Evolutionary conservation across 2,113 vertebrate species (phyloP).

Genomic region (Machaerirhynchus nigripectus): DNA sequence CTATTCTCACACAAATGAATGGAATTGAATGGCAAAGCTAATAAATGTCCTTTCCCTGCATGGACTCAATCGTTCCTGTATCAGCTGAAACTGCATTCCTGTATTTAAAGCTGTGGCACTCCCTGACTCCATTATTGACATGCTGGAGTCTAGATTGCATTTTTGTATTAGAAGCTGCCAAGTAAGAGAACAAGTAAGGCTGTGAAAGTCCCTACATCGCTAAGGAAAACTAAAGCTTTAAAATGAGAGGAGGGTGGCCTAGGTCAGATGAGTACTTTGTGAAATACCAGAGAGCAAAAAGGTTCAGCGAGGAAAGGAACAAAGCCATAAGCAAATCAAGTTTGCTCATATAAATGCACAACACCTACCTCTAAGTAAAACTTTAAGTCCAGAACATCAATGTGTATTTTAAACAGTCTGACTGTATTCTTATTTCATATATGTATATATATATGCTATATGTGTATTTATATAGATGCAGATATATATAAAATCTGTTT

Average conservation of each 20-base stretch:
- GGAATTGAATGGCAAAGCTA: not conserved
- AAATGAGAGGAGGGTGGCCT: not conserved
- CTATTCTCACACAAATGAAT: not conserved
- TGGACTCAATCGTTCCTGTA: not conserved
- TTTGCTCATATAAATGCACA: not conserved
- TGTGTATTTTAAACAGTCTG: not conserved
- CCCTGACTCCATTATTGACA: not conserved
- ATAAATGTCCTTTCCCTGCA: not conserved
- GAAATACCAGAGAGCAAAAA: not conserved
- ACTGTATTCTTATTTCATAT: not conserved
- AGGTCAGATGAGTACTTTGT: not conserved
- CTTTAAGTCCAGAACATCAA: not conserved
- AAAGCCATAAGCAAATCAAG: not conserved
- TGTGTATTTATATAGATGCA: not conserved
- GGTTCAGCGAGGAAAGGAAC: not conserved
- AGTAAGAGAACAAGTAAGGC: not conserved
- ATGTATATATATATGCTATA: not conserved
- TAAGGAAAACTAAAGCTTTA: not conserved
- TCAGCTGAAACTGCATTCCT: not conserved
- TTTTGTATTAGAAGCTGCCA: not conserved
- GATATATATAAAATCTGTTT: not conserved
- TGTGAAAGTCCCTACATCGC: not conserved
- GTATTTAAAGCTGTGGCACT: not conserved
- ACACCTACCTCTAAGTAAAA: not conserved
- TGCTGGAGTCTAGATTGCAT: not conserved